A percentile compares a stretch with the other conserved stretches of the same genome.
Conservation (phyloP, 2,113 vertebrate genomes). For the Neogale vison region DNA sequence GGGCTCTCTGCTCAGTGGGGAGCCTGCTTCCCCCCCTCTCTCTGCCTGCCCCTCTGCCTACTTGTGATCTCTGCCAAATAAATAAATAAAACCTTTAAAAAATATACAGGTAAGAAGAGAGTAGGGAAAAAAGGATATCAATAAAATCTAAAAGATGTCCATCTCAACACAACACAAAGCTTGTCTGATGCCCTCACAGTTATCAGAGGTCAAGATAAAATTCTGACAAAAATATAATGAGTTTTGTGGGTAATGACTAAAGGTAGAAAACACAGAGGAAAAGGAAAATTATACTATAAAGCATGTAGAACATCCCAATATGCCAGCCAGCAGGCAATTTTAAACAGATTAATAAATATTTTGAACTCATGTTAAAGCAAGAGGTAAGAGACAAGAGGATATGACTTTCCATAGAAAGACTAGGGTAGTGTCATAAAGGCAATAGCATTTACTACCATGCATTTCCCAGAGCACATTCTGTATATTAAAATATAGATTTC, state of each 20-base stretch:
- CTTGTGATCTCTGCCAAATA: too few species aligned
- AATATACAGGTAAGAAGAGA: not conserved
- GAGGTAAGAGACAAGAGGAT: not conserved
- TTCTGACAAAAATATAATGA: not conserved
- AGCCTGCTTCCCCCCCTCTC: too few species aligned
- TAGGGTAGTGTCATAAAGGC: not conserved
- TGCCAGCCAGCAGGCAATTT: not conserved
- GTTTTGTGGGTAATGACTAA: not conserved
- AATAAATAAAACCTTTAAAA: too few species aligned
- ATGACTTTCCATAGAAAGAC: not conserved
- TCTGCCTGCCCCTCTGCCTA: too few species aligned
- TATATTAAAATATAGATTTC: constrained; percentile 36
- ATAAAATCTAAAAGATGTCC: not conserved
- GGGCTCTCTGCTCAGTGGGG: too few species aligned
- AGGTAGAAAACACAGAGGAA: not conserved
- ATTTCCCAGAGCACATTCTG: not conserved
- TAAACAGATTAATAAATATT: constrained; percentile 58
- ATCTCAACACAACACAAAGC: not conserved
- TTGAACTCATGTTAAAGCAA: constrained; percentile 38
- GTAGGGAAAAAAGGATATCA: not conserved
- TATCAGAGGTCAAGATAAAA: not conserved
- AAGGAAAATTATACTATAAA: constrained; percentile 16
- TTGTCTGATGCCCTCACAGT: not conserved
- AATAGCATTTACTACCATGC: not conserved
- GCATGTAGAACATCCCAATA: not conserved